phyloP scores from a whole-genome alignment of 2,113 vertebrate genomes.

The Rhabdomys dilectus region DNA sequence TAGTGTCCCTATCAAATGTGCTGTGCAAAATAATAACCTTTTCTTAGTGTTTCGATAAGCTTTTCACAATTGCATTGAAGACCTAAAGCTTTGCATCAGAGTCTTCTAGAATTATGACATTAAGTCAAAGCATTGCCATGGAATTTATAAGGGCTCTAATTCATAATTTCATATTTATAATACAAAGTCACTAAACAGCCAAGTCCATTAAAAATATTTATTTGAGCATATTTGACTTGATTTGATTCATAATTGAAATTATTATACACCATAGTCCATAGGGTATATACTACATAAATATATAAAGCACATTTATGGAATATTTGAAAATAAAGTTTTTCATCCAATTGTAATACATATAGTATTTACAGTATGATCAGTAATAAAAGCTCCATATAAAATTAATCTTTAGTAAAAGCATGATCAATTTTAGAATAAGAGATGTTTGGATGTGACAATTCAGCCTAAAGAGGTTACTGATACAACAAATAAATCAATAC shows the following conservation, averaged over 20 bases:
- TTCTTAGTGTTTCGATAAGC: background rate
- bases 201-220: background rate
- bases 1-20: background rate
- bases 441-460: background rate
- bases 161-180: background rate
- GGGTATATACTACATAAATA: background rate
- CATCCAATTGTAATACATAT: background rate
- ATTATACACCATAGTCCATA: background rate
- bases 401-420: background rate
- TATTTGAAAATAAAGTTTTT: conserved; percentile 2
- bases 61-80: background rate
- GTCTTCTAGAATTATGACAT: background rate
- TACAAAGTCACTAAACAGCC: background rate
- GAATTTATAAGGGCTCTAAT: background rate
- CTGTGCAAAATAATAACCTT: background rate
- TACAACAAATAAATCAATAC: background rate
- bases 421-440: background rate
- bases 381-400: background rate
- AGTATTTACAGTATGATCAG: background rate
- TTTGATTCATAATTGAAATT: background rate
- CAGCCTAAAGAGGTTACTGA: background rate
- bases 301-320: background rate
- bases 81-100: background rate
- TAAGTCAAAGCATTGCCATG: background rate
- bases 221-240: background rate